Percentiles rank a stretch among this genome's conserved stretches.
Evolutionary conservation across 2,888 invertebrate species (phyloP).

Genomic region (Odontomyia ornata): DNA sequence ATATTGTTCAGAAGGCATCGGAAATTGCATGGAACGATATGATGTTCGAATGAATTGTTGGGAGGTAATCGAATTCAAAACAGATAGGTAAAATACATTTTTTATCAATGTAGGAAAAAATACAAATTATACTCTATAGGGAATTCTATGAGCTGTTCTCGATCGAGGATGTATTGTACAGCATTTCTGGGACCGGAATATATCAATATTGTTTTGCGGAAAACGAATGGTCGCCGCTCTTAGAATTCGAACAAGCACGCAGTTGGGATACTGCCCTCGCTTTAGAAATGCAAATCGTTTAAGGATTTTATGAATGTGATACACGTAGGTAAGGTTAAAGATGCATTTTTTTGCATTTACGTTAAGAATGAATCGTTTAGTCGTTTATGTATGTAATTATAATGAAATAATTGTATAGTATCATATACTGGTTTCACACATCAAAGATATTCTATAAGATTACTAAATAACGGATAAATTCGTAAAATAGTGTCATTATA

Average conservation of each 20-base stretch:
- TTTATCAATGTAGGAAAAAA: background rate
- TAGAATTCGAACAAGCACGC: slow-evolving; percentile 52
- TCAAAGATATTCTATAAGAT: too few species aligned
- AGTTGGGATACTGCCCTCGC: slow-evolving; percentile 58
- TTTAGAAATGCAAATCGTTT: slow-evolving; percentile 51
- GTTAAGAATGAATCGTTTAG: too few species aligned
- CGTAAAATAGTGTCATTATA: too few species aligned
- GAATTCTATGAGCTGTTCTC: slow-evolving; percentile 57
- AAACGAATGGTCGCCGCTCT: slow-evolving; percentile 53
- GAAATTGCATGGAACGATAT: slow-evolving; percentile 57
- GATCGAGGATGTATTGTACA: slow-evolving; percentile 55
- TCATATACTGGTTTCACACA: too few species aligned
- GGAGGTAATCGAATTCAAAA: slow-evolving; percentile 56
- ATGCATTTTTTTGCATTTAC: too few species aligned
- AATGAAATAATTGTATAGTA: too few species aligned
- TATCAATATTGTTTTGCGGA: slow-evolving; percentile 53
- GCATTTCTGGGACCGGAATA: slow-evolving; percentile 55
- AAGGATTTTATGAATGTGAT: background rate
- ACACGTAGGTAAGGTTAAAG: background rate
- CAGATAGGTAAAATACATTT: slow-evolving; percentile 28
- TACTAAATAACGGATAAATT: too few species aligned
- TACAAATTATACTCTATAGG: slow-evolving; percentile 35
- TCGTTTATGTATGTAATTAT: too few species aligned
- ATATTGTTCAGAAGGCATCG: slow-evolving; percentile 57
- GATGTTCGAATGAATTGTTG: slow-evolving; percentile 55